Conservation (phyloP, 2,797 vertebrate species). For the Characodon lateralis region DNA sequence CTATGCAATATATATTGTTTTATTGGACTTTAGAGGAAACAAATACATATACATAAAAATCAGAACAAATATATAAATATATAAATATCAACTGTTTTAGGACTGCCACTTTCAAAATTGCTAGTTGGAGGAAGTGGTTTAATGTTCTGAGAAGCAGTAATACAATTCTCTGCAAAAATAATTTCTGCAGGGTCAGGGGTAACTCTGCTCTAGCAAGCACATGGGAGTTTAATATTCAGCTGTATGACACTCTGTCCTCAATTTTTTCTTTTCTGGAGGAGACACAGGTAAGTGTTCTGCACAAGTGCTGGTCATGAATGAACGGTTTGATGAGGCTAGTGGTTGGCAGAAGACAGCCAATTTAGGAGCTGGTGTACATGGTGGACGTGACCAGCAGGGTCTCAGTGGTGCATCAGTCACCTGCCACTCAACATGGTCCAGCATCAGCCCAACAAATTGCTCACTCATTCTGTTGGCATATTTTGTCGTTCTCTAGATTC, state of each 20-base stretch:
- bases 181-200: conserved; percentile 31
- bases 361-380: conserved; percentile 72
- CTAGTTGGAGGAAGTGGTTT: background rate
- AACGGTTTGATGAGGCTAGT: conserved; percentile 76
- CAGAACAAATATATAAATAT: background rate
- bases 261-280: conserved; percentile 43
- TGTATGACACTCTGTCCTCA: conserved; percentile 38
- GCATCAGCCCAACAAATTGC: conserved; percentile 35
- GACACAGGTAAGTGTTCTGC: conserved; percentile 66
- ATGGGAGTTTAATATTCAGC: conserved; percentile 24
- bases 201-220: conserved; percentile 10
- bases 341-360: conserved; percentile 79
- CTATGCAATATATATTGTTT: background rate
- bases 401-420: conserved; percentile 68
- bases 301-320: conserved; percentile 68
- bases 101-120: background rate
- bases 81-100: conserved; percentile 8
- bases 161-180: conserved; percentile 7
- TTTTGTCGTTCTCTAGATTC: conserved; percentile 27
- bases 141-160: conserved; percentile 1
- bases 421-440: conserved; percentile 64
- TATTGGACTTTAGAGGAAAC: background rate
- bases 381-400: conserved; percentile 64
- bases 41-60: background rate
- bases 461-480: conserved; percentile 38